These are phyloP conservation scores for Eriosoma lanigerum DNA, from an alignment of 1,140 invertebrate species.

Conservation along the genomic window DNA sequence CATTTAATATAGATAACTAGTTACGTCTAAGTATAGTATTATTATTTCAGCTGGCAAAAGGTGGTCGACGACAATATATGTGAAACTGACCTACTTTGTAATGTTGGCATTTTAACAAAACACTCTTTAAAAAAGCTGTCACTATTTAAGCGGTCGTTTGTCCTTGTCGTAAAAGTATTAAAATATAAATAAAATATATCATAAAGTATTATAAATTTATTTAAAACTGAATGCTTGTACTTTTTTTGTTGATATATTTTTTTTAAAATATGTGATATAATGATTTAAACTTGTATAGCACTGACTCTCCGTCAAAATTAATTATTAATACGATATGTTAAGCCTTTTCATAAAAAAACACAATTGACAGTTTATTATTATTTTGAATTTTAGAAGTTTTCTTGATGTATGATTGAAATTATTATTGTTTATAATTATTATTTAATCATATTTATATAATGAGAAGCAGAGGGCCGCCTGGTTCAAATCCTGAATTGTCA, in stretches of 20 bases:
- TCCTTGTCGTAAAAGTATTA: slow-evolving; percentile 44
- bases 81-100: slow-evolving; percentile 39
- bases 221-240: not conserved
- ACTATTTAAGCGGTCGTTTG: slow-evolving; percentile 39
- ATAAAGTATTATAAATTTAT: slow-evolving; percentile 12
- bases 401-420: too few relatives aligned
- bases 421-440: too few relatives aligned
- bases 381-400: not conserved
- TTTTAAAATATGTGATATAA: slow-evolving; percentile 4
- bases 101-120: slow-evolving; percentile 44
- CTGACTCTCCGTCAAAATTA: not conserved
- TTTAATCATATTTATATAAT: too few relatives aligned
- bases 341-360: not conserved
- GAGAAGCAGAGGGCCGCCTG: too few relatives aligned
- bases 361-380: not conserved
- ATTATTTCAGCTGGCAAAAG: not conserved
- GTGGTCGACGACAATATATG: slow-evolving; percentile 1
- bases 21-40: not conserved
- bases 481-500: too few relatives aligned
- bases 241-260: not conserved
- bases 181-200: slow-evolving; percentile 34
- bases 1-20: too few relatives aligned
- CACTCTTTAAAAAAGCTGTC: slow-evolving; percentile 47
- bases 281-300: not conserved
- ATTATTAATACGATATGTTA: not conserved